Base-by-base conservation (phyloP, 2,113 vertebrate genomes). In the Saimiri boliviensis region DNA sequence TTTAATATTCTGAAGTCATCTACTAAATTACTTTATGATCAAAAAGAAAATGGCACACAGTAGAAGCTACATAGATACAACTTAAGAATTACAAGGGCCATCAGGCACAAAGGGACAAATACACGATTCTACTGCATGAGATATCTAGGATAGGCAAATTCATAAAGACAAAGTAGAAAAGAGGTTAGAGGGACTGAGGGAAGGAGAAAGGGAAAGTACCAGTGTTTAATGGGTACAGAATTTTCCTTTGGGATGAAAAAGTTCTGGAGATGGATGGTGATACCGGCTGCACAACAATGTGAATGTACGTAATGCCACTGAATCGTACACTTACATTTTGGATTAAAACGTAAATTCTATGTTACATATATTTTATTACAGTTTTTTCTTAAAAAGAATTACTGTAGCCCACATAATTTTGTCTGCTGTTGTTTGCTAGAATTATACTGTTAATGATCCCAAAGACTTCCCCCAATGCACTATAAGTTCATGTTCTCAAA, bases 11-110 rank as follows among this genome's bases (percentile, higher is more conserved):
- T 93, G 77, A 66, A n/a, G n/a, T 89, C 83, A 94, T 49, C 89
- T 94, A 87, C 80, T 89, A 74, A 93, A 90, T 93, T 94, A 76
- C 74, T 93, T 97, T 85, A 86, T 95, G 87, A 87, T 93, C 79
- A 90, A 86, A 94, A 93, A 94, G 60, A 92, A 95, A 89, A 94
- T 5, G 71, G 83, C 68, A 79, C 60, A 91, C 66, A 37, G 86
- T 70, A 20, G 95, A 94, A 84, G 37, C 54, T 71, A 5, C 66
- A 81, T 20, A 96, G 60, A 84, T 52, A 89, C 16, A 93, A 95
- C 45, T 85, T 17, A 95, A 76, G 87, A 88, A 93, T 91, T 73
- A 93, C 30, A 35, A 90, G 58, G 85, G 13, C 16, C 1, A 0
- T 30, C 73, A 85, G 68, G 60, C 60, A 93, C 66, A 79, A 95